Evolutionary conservation across 2,797 vertebrate species (phyloP), one percentile per base, ranked within the genome.

Genomic region (Xenops minutus): DNA sequence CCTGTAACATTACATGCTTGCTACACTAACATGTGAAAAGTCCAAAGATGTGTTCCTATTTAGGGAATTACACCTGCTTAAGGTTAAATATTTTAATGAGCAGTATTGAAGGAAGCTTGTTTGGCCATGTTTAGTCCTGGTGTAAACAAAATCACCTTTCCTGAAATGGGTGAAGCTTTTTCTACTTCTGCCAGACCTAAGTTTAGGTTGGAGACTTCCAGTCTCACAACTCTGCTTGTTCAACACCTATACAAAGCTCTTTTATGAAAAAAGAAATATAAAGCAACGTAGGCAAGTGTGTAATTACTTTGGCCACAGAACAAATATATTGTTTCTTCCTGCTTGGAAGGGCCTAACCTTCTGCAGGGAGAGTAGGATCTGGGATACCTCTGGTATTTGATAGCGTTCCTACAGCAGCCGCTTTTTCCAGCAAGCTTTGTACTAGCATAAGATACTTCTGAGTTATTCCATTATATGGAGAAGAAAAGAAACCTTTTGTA

Each of bases 301-400:
- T 88, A 93, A 91, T 92, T 95, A 73, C 62, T 90, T 89, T 95
- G 71, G 77, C 91, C 30, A 44, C 37, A 77, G 94, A 92, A 85
- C 92, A 92, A 92, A 75, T 80, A 72, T 89, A 23, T 4, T 62
- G 32, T 94, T 94, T 91, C 90, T 91, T 93, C 85, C 92, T 91
- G 55, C 83, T 87, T 92, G 90, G 77, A 95, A 93, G 78, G 49
- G 41, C 83, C 63, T 81, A 87, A 72, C 76, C 59, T 94, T 92
- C 74, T 89, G 62, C 21, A 72, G 61, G 36, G 80, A 91, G 87
- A 81, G 41, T 49, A 86, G 56, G 48, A 66, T 64, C 71, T 85
- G 63, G 43, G 76, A 34, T 88, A 85, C 76, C 73, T 95, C 67
- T 0, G 7, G 51, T 59, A 66, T 17, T 17, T 61, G 74, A 75